Percentiles rank a stretch among this genome's conserved stretches.
phyloP scores from a whole-genome alignment of 2,113 vertebrate genomes.

The Kryptolebias marmoratus region DNA sequence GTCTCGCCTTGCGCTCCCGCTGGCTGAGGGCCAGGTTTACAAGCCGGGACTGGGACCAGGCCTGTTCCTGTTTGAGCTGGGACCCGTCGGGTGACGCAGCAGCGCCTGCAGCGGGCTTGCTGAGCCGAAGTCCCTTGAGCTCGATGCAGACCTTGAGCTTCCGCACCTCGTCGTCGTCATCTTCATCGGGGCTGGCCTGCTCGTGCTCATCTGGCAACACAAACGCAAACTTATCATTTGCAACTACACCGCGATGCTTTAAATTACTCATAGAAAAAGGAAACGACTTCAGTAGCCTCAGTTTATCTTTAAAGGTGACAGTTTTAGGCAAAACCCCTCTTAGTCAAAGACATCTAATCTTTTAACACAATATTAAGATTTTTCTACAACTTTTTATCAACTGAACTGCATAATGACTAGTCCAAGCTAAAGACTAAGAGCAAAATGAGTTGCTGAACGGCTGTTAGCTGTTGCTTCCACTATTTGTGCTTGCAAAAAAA shows the following conservation, averaged over 20 bases:
- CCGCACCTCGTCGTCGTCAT: slow-evolving; percentile 91
- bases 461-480: too few relatives aligned
- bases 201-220: slow-evolving; percentile 50
- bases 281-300: neutral
- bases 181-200: slow-evolving; percentile 40
- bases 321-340: too few relatives aligned
- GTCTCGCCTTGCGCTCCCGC: slow-evolving; percentile 79
- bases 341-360: too few relatives aligned
- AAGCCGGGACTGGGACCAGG: slow-evolving; percentile 63
- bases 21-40: slow-evolving; percentile 29
- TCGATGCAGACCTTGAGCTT: slow-evolving; percentile 99
- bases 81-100: slow-evolving; percentile 83
- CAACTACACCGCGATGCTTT: neutral
- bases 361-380: too few relatives aligned
- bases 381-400: too few relatives aligned
- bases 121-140: slow-evolving; percentile 96
- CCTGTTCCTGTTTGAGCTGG: slow-evolving; percentile 77
- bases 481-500: too few relatives aligned
- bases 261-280: neutral
- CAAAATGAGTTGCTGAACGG: too few relatives aligned
- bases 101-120: slow-evolving; percentile 82
- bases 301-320: neutral
- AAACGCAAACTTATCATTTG: neutral
- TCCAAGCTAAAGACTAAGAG: too few relatives aligned
- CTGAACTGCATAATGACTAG: too few relatives aligned